Conservation (phyloP, 2,113 vertebrate species). For the Channa argus region DNA sequence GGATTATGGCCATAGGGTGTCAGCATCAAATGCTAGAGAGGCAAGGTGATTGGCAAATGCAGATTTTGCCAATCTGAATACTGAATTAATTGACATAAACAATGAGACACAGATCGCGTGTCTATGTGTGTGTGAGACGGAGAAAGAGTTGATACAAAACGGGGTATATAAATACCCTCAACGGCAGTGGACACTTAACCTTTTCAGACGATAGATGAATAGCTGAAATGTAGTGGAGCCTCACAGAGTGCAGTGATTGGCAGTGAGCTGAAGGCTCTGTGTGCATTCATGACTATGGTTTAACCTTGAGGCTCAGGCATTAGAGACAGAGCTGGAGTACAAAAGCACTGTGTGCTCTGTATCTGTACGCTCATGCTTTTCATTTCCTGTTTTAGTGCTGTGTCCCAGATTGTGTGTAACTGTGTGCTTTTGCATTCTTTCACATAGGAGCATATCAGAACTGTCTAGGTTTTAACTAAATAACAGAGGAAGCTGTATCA, state of each 20-base stretch:
- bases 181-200: constrained; percentile 7
- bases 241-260: constrained; percentile 13
- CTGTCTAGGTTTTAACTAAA: not conserved
- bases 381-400: constrained; percentile 44
- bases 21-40: constrained; percentile 12
- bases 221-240: not conserved
- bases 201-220: constrained; percentile 9
- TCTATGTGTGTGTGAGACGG: not conserved
- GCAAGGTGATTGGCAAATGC: constrained; percentile 44
- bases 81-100: constrained; percentile 10
- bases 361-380: constrained; percentile 12
- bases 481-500: not conserved
- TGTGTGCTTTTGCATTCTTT: constrained; percentile 20
- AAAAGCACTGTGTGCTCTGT: constrained; percentile 22
- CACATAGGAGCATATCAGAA: not conserved
- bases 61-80: constrained; percentile 36
- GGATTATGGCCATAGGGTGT: constrained; percentile 73
- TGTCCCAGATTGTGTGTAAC: constrained; percentile 23
- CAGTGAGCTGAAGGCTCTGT: constrained; percentile 17
- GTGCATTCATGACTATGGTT: constrained; percentile 31
- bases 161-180: not conserved
- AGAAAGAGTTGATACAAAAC: not conserved
- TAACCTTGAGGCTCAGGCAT: constrained; percentile 55
- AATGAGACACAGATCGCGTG: not conserved
- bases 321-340: constrained; percentile 22